Conservation (phyloP, 2,888 invertebrate species). For the Nasonia oneida region DNA sequence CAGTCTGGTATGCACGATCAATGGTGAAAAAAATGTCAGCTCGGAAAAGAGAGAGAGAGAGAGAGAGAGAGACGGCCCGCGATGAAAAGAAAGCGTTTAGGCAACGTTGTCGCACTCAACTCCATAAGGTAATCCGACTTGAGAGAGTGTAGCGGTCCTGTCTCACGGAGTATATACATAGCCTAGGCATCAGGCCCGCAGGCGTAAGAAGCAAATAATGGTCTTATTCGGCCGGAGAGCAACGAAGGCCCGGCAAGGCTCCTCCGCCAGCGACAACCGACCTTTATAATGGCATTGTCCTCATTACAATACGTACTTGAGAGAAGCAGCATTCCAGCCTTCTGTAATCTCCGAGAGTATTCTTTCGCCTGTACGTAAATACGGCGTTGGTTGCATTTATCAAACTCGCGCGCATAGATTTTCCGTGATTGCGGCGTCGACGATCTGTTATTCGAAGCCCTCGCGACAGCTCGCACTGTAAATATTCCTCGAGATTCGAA, state of each 20-base stretch:
- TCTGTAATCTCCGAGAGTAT: conserved; percentile 64
- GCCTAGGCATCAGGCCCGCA: conserved; percentile 57
- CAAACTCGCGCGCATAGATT: conserved; percentile 21
- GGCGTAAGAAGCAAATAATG: conserved; percentile 72
- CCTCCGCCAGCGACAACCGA: conserved; percentile 64
- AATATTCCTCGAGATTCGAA: neutral
- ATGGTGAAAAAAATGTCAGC: conserved; percentile 41
- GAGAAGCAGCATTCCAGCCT: conserved; percentile 68
- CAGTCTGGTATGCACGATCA: conserved; percentile 8
- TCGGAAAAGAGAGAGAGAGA: neutral
- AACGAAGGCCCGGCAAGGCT: conserved; percentile 65
- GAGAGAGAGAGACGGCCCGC: neutral
- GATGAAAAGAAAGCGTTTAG: conserved; percentile 64
- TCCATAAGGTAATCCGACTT: conserved; percentile 73
- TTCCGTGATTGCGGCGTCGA: neutral
- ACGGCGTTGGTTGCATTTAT: conserved; percentile 49
- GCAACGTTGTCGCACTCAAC: conserved; percentile 69
- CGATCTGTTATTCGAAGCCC: neutral
- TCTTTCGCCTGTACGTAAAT: conserved; percentile 38
- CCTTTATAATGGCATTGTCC: conserved; percentile 71
- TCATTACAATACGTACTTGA: conserved; percentile 68
- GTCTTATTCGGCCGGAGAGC: conserved; percentile 69
- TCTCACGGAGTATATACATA: conserved; percentile 49
- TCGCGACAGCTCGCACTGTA: neutral
- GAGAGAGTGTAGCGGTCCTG: conserved; percentile 62